Base-by-base conservation (phyloP, 1,140 invertebrate species). In the Cotesia glomerata region DNA sequence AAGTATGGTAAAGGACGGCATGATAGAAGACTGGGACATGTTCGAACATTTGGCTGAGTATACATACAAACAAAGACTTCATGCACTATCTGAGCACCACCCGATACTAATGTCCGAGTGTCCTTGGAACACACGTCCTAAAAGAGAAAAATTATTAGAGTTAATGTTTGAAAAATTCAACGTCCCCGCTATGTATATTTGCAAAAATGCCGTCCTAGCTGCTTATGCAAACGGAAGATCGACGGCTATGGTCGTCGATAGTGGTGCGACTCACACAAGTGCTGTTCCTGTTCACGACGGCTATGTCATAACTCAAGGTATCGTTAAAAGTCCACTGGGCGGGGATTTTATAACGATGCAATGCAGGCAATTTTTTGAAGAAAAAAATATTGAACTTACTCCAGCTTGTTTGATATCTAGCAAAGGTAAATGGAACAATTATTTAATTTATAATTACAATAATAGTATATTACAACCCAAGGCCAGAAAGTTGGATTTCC, bases 131-230 rank as follows among this genome's bases (percentile, higher is more conserved):
- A 91, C 91, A 0, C 88, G 95, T 73, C 90, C 92, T 8, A 96
- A 96, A 79, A 87, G 97, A 39, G 97, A 98, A 87, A 95, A 95
- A 82, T 82, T 98, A 0, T 94, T 95, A 0, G 97, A 98, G 84
- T 84, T 98, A 0, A 94, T 98, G 90, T 98, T 98, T 87, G 97
- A 98, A 85, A 98, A 98, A 81, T 98, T 97, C 86, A 94, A 96
- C 82, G 94, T 98, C 5, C 97, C 97, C 2, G 97, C 97, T 0
- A 98, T 98, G 86, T 98, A 96, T 82, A 86, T 98, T 14, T 95
- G 95, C 5, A 98, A 98, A 88, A 98, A 96, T 87, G 96, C 97
- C 0, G 96, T 98, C 0, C 84, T 98, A 11, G 94, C 97, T 8
- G 95, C 96, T 51, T 98, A 98, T 87, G 95, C 97, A 1, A 98